Conservation (phyloP, 2,113 vertebrate genomes). For the Melanotaenia duboulayi region DNA sequence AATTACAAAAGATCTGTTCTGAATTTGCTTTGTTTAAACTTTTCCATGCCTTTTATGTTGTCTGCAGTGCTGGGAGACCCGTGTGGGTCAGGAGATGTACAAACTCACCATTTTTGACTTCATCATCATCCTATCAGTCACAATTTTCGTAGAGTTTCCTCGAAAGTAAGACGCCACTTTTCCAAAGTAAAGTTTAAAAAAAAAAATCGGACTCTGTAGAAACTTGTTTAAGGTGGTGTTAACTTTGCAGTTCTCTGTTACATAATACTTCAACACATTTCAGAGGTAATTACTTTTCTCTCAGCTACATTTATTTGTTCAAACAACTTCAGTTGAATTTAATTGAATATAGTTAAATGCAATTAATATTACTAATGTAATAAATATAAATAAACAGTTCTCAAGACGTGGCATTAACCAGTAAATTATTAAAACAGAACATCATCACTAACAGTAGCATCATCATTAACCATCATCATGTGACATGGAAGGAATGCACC, state of each 20-base stretch:
- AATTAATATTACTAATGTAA: too few species aligned
- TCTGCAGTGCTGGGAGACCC: conserved; percentile 94
- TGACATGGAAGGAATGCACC: too few species aligned
- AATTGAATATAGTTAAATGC: too few species aligned
- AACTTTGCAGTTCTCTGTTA: too few species aligned
- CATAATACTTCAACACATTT: background rate
- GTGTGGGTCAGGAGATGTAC: conserved; percentile 97
- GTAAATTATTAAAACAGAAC: too few species aligned
- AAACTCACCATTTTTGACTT: conserved; percentile 97
- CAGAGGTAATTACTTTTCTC: background rate
- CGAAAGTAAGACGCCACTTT: conserved; percentile 87
- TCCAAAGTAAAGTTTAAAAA: background rate
- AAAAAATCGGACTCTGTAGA: background rate
- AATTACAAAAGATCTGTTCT: too few species aligned
- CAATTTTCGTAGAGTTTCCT: conserved; percentile 91
- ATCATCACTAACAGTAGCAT: too few species aligned
- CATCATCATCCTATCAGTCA: conserved; percentile 88
- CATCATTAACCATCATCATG: too few species aligned
- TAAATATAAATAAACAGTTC: too few species aligned
- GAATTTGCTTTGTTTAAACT: background rate
- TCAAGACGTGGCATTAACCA: too few species aligned
- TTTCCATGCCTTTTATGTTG: background rate
- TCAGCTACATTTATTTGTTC: background rate
- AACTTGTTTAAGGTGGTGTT: background rate
- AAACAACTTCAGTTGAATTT: too few species aligned